These are phyloP conservation scores for Nomia melanderi DNA, from an alignment of 1,140 invertebrate species.

Conservation along the genomic window DNA sequence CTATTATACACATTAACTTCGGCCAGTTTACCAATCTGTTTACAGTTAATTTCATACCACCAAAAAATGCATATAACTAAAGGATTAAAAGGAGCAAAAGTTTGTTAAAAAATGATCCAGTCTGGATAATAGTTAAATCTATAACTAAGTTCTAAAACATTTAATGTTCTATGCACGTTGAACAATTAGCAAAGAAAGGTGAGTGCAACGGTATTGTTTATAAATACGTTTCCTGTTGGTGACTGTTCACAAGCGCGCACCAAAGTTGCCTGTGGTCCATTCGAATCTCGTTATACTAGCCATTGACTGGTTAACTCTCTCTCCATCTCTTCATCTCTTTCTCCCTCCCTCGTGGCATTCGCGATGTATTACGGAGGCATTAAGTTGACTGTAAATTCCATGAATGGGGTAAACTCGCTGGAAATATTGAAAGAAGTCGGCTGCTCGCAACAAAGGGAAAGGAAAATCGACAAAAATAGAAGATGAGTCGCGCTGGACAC, in stretches of 20 bases:
- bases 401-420: constrained; percentile 1
- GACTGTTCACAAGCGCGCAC: constrained; percentile 13
- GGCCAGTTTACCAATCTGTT: too few relatives aligned
- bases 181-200: neutral
- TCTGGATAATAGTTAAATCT: too few relatives aligned
- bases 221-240: constrained; percentile 39
- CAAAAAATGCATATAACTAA: too few relatives aligned
- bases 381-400: constrained; percentile 31
- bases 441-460: neutral
- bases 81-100: too few relatives aligned
- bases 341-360: constrained; percentile 4
- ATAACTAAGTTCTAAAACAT: too few relatives aligned
- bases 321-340: neutral
- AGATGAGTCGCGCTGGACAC: too few relatives aligned
- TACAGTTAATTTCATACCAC: too few relatives aligned
- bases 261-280: constrained; percentile 24
- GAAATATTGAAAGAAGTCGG: neutral
- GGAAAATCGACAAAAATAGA: neutral
- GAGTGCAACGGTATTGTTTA: constrained; percentile 6
- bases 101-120: too few relatives aligned
- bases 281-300: constrained; percentile 57
- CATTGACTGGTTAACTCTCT: constrained; percentile 48
- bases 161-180: too few relatives aligned
- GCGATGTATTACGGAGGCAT: constrained; percentile 33
- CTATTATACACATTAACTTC: too few relatives aligned